These are phyloP conservation scores for Tetrax tetrax DNA, from an alignment of 2,113 vertebrate genomes.

Conservation along the genomic window DNA sequence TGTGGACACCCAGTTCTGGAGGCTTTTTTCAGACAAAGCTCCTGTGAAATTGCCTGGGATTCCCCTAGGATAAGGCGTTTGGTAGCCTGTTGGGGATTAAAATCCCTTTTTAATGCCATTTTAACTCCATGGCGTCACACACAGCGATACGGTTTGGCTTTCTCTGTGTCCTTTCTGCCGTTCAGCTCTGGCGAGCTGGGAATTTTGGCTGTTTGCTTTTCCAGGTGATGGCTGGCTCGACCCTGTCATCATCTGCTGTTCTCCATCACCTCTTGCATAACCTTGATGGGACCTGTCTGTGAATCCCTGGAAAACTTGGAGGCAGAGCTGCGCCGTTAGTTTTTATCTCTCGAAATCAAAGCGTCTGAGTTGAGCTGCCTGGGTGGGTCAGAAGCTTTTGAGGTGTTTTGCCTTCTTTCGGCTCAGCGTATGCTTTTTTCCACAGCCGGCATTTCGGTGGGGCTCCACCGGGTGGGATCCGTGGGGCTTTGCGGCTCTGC, in stretches of 20 bases:
- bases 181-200: not conserved
- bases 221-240: not conserved
- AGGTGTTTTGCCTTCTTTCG: not conserved
- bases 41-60: not conserved
- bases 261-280: not conserved
- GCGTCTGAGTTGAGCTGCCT: fast-evolving
- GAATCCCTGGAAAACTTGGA: not conserved
- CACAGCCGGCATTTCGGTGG: not conserved
- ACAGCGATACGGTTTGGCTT: fast-evolving
- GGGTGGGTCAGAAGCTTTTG: not conserved
- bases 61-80: not conserved
- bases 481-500: fast-evolving
- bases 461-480: not conserved
- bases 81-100: not conserved
- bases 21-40: not conserved
- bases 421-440: not conserved
- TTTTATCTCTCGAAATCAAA: not conserved
- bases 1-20: not conserved
- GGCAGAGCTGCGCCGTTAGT: not conserved
- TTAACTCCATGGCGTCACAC: fast-evolving
- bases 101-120: not conserved
- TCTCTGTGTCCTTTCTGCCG: not conserved
- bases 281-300: not conserved
- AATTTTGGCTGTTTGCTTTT: not conserved
- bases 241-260: not conserved